Base-by-base conservation (phyloP, 2,113 vertebrate genomes). In the Plotosus lineatus region DNA sequence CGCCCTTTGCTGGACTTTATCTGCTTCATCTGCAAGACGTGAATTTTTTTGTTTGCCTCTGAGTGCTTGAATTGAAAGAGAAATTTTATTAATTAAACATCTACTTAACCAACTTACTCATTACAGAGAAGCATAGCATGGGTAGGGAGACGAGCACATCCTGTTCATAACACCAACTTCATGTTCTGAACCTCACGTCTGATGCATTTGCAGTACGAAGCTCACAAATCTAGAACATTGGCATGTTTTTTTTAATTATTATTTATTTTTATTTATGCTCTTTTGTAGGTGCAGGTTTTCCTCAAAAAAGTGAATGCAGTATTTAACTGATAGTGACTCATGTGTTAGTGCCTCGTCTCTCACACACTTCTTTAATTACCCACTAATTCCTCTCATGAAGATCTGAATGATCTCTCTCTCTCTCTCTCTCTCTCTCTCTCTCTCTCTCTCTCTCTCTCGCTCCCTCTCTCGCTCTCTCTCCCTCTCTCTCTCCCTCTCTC, bases 371-470 rank as follows among this genome's bases (percentile, higher is more conserved):
- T 91, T 90, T 91, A 92, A 92, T 92, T 91, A 90, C 89, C 80
- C 87, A 88, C 90, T 92, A 92, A 93, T 92, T 92, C 89, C 88
- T 90, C 81, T 92, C 91, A 91, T 91, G 90, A 91, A 92, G 91
- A 92, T 91, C 88, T 86, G 91, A 89, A 89, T 87, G 90, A 91
- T 92, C 92, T 90, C 89, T 92, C 91, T 90, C 91, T 91, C 91
- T 92, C 60, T 14, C 51, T 2, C 21, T n/a, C 53, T 6, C 56
- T 31, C n/a, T n/a, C n/a, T n/a, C 56, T 8, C 90, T 91, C 91
- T 90, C 91, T 91, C 91, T 92, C 60, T 14, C 51, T 2, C 21
- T n/a, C 53, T 6, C 56, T 31, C n/a, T n/a, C n/a, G n/a, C 56
- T 8, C 90, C 91, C 91, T 90, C 91, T 91, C 91, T 92, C 60